Evolutionary conservation across 2,113 vertebrate genomes (phyloP), one percentile per base, ranked within the genome.

Genomic region (Sylvietta virens): DNA sequence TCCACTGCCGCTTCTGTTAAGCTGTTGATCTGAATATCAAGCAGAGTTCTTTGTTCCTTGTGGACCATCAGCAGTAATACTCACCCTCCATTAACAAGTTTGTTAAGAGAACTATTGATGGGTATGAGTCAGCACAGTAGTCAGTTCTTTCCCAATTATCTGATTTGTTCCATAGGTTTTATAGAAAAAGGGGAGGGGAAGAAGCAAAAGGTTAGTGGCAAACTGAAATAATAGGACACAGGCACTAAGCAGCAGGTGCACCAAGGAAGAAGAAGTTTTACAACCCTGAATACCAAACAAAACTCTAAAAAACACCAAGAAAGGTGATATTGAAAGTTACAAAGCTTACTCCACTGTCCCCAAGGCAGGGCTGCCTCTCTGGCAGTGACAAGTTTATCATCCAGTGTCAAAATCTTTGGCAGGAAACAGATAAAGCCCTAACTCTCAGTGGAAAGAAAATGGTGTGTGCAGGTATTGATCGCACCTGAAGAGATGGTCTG

Each of bases 391-490:
- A 27, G n/a, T 81, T 84, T 48, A 61, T 73, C 58, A 50, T 10
- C n/a, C 42, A 15, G 42, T 26, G 26, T 42, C 47, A 53, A 73
- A 91, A 42, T 44, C 56, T 89, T 54, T 73, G 57, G 47, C 56
- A 70, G 56, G 18, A 39, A 79, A 28, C 30, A 72, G 47, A 15
- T 12, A 61, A 50, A 66, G n/a, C 37, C 42, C 15, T 61, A 19
- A 72, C 20, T 39, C 31, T 42, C 48, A 30, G n/a, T 42, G 81
- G 64, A 26, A 66, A 42, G 28, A 42, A 66, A 54, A 39, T 47
- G 22, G 6, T 5, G 1, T 70, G 31, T 23, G 21, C 26, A 62
- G 1, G 0, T 48, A 28, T 15, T 18, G 56, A 48, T 22, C 31
- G 37, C 61, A 17, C 8, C 13, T 61, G 47, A 57, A 70, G 48